phyloP scores from a whole-genome alignment of 1,140 invertebrate genomes.

The Drosophila neocordata region DNA sequence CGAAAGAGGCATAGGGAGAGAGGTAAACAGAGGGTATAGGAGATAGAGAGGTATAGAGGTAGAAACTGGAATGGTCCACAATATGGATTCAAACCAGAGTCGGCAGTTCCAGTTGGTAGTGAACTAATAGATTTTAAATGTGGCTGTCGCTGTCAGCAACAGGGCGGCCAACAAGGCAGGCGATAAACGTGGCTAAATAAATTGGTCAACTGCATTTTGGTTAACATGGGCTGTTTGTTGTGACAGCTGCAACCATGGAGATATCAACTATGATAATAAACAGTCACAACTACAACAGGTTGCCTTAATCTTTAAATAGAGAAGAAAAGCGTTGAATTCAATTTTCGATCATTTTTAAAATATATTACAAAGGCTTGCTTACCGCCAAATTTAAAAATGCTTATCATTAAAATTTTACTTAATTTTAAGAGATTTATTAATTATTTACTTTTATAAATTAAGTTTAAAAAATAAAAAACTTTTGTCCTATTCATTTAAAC shows the following conservation, averaged over 20 bases:
- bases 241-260: constrained; percentile 57
- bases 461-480: too few species aligned
- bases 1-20: background rate
- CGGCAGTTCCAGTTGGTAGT: constrained; percentile 43
- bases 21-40: constrained; percentile 25
- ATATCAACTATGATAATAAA: constrained; percentile 42
- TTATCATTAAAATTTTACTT: too few species aligned
- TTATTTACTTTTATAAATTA: too few species aligned
- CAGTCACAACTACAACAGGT: constrained; percentile 19
- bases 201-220: constrained; percentile 54
- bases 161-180: constrained; percentile 3
- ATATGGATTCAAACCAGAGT: constrained; percentile 22
- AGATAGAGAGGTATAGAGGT: background rate
- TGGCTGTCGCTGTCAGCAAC: constrained; percentile 71
- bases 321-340: constrained; percentile 10
- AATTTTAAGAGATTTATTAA: too few species aligned
- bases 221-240: constrained; percentile 60
- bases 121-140: constrained; percentile 77
- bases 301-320: constrained; percentile 13
- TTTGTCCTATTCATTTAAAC: too few species aligned
- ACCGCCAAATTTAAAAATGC: too few species aligned
- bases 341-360: background rate
- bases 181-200: constrained; percentile 64
- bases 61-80: constrained; percentile 2
- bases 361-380: too few species aligned